phyloP scores from a whole-genome alignment of 1,140 invertebrate species.

The Araneus ventricosus region DNA sequence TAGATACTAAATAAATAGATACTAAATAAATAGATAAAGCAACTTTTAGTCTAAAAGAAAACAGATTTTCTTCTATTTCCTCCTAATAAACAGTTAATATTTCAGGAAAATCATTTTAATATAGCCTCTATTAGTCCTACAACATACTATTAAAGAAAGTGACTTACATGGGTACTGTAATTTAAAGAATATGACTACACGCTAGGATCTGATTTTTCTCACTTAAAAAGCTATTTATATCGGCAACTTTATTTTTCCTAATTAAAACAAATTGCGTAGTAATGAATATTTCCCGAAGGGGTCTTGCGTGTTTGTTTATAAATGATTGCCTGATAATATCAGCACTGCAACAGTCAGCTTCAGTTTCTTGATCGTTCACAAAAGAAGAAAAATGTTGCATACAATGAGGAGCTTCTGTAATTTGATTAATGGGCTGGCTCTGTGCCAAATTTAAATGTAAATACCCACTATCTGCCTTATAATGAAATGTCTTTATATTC shows the following conservation, averaged over 20 bases:
- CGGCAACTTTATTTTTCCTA: background rate
- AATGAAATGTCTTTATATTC: slow-evolving; percentile 7
- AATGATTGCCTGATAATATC: background rate
- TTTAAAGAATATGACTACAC: background rate
- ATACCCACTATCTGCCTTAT: background rate
- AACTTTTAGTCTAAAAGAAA: too few relatives aligned
- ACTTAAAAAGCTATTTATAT: background rate
- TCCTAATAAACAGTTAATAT: too few relatives aligned
- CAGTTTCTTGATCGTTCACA: background rate
- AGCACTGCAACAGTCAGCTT: background rate
- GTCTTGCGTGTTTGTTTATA: too few relatives aligned
- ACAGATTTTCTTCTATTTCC: too few relatives aligned
- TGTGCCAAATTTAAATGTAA: background rate
- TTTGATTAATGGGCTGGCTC: background rate
- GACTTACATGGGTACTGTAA: background rate
- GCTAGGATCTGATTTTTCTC: background rate
- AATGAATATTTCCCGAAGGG: background rate
- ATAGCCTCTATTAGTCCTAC: too few relatives aligned
- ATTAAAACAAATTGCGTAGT: background rate
- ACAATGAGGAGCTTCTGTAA: background rate
- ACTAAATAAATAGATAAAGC: too few relatives aligned
- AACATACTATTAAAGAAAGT: too few relatives aligned
- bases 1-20: too few relatives aligned
- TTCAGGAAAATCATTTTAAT: too few relatives aligned
- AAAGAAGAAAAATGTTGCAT: background rate